phyloP scores from a whole-genome alignment of 2,797 vertebrate species.

The Picus viridis region DNA sequence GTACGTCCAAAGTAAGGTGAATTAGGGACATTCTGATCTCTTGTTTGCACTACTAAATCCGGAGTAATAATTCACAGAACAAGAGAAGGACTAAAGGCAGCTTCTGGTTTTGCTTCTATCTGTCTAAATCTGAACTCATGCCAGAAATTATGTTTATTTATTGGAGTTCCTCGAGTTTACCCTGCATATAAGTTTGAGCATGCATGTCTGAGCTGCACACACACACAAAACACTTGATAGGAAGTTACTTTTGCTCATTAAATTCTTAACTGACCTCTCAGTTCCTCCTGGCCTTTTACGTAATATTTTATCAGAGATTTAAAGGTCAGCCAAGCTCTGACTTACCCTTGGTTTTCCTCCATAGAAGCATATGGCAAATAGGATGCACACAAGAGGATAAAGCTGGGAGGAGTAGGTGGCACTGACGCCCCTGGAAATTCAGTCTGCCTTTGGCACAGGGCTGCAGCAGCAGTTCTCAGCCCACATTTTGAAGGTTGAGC shows the following conservation, averaged over 20 bases:
- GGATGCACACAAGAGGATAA: conserved; percentile 6
- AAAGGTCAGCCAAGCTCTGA: conserved; percentile 67
- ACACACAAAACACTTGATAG: background rate
- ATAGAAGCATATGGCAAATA: conserved; percentile 13
- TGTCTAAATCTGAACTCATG: background rate
- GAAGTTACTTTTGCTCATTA: conserved; percentile 37
- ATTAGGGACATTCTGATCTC: background rate
- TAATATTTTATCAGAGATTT: conserved; percentile 60
- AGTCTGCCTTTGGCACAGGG: conserved; percentile 40
- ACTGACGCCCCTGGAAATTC: background rate
- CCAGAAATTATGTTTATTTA: background rate
- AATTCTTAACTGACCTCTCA: background rate
- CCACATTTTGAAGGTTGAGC: conserved; percentile 15
- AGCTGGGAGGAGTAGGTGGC: conserved; percentile 31
- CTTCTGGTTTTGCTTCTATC: conserved; percentile 11
- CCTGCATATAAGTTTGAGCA: background rate
- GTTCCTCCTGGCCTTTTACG: conserved; percentile 40
- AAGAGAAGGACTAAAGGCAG: background rate
- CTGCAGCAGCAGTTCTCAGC: conserved; percentile 2
- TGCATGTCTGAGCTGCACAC: background rate
- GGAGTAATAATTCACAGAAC: background rate
- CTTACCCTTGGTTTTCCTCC: conserved; percentile 43
- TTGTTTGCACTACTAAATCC: background rate
- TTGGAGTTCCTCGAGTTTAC: background rate
- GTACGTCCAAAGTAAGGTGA: background rate